Percentiles rank a stretch among this genome's conserved stretches.
These are phyloP conservation scores for Epicauta chinensis DNA, from an alignment of 1,140 invertebrate genomes.

Conservation along the genomic window DNA sequence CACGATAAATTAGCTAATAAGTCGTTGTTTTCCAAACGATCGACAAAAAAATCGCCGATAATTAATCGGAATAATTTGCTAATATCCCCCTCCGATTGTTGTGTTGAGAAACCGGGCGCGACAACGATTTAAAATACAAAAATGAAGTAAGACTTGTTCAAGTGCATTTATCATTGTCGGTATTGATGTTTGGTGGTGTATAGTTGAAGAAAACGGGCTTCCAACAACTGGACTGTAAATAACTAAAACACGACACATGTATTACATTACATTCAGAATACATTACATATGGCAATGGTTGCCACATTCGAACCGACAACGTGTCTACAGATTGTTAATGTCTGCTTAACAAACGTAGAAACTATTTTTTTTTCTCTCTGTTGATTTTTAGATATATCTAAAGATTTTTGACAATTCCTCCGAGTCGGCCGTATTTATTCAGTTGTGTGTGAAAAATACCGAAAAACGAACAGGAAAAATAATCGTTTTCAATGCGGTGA, in stretches of 20 bases:
- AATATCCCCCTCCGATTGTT: too few relatives aligned
- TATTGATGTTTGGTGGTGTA: neutral
- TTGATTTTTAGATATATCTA: too few relatives aligned
- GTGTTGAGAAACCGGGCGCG: too few relatives aligned
- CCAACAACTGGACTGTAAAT: constrained; percentile 18
- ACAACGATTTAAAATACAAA: too few relatives aligned
- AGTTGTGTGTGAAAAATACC: too few relatives aligned
- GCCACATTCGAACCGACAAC: constrained; percentile 5
- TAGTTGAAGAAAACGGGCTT: neutral
- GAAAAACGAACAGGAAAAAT: too few relatives aligned
- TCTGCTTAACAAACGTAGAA: constrained; percentile 1
- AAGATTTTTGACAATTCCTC: constrained; percentile 5
- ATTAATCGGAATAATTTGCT: too few relatives aligned
- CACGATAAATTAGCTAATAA: constrained; percentile 30
- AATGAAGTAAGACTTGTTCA: too few relatives aligned
- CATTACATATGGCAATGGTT: constrained; percentile 13
- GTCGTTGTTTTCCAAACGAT: constrained; percentile 20
- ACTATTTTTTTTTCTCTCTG: constrained; percentile 3
- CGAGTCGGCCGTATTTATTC: too few relatives aligned
- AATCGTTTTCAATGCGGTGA: too few relatives aligned
- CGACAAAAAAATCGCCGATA: too few relatives aligned
- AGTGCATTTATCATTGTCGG: too few relatives aligned
- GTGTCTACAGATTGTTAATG: constrained; percentile 21
- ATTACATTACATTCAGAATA: constrained; percentile 17
- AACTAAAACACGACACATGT: constrained; percentile 18